These are phyloP conservation scores for Colistium nudipinnis DNA, from an alignment of 2,113 vertebrate genomes.

Conservation along the genomic window DNA sequence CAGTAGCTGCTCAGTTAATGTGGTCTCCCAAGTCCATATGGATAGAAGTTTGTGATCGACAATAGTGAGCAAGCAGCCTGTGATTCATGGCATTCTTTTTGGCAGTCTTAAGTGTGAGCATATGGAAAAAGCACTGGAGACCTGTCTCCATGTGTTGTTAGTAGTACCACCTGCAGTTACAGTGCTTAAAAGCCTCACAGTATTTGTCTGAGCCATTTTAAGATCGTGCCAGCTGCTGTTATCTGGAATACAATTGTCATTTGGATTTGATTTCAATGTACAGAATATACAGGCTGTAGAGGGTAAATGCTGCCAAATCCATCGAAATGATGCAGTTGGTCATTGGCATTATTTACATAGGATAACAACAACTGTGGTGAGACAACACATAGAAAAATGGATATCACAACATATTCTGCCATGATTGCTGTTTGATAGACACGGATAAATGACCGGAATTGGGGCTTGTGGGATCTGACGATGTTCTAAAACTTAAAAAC, in stretches of 20 bases:
- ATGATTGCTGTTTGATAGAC: not conserved
- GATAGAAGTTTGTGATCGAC: constrained; percentile 19
- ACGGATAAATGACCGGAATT: not conserved
- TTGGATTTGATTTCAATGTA: constrained; percentile 30
- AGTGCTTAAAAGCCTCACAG: constrained; percentile 26
- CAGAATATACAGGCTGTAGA: not conserved
- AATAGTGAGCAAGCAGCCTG: constrained; percentile 14
- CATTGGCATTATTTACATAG: not conserved
- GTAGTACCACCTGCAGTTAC: constrained; percentile 26
- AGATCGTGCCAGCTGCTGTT: constrained; percentile 48
- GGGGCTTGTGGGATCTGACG: not conserved
- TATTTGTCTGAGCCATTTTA: constrained; percentile 21
- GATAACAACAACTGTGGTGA: not conserved
- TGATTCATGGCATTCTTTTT: constrained; percentile 35
- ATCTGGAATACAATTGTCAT: constrained; percentile 9
- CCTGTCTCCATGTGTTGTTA: not conserved
- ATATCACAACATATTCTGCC: not conserved
- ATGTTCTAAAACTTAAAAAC: too few species aligned
- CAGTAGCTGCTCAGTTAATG: constrained; percentile 11
- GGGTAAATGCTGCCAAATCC: too few species aligned
- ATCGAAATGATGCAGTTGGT: too few species aligned
- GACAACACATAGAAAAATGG: not conserved
- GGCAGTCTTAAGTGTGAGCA: constrained; percentile 13
- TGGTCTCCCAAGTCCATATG: not conserved
- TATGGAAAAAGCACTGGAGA: constrained; percentile 39